phyloP scores from a whole-genome alignment of 2,888 invertebrate genomes.

The Chloroclysta siterata region DNA sequence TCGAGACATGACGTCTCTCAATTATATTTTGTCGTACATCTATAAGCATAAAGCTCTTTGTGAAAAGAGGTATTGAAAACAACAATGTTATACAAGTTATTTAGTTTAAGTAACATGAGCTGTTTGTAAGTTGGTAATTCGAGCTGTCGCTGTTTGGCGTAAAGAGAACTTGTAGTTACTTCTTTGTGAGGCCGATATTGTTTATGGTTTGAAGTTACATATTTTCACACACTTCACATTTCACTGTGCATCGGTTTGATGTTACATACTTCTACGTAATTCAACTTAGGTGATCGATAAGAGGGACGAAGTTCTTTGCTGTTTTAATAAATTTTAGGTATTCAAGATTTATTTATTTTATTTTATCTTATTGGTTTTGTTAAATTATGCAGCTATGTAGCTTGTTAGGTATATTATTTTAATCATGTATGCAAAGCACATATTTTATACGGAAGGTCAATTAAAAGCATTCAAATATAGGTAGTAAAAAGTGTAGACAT shows the following conservation, averaged over 20 bases:
- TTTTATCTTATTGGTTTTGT: no score
- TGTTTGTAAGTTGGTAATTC: slow-evolving; percentile 30
- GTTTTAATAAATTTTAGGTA: background rate
- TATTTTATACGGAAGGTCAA: no score
- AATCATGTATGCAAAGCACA: no score
- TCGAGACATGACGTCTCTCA: background rate
- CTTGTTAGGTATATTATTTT: no score
- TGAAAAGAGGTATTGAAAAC: background rate
- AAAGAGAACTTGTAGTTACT: slow-evolving; percentile 31
- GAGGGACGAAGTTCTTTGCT: background rate
- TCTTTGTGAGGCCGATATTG: slow-evolving; percentile 30
- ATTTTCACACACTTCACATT: slow-evolving; percentile 21
- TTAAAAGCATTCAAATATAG: no score
- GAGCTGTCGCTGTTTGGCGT: slow-evolving; percentile 34
- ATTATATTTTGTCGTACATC: background rate
- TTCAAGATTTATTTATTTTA: background rate
- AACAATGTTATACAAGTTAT: slow-evolving; percentile 14
- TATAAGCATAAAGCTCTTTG: background rate
- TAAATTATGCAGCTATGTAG: no score
- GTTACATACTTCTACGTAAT: slow-evolving; percentile 19
- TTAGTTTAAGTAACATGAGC: slow-evolving; percentile 26
- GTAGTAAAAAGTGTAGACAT: no score
- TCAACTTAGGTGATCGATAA: slow-evolving; percentile 5
- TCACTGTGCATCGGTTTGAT: slow-evolving; percentile 14
- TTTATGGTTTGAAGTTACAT: slow-evolving; percentile 24